A percentile compares a stretch with the other conserved stretches of the same genome.
Evolutionary conservation across 2,797 vertebrate genomes (phyloP).

Genomic region (Enteromius anoplus): DNA sequence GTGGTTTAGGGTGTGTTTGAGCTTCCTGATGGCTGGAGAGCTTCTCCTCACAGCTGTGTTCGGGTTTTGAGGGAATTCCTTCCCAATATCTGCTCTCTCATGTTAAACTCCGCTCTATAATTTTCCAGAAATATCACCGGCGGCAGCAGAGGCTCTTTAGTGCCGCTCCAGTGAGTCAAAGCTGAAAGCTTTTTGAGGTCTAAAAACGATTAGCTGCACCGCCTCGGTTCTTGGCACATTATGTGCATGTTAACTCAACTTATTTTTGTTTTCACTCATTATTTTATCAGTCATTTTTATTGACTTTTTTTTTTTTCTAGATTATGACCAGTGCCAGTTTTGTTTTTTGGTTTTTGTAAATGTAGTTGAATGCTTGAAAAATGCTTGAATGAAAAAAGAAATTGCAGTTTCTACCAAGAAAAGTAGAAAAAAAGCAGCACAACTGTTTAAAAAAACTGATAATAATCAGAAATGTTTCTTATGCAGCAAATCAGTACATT

Average conservation of each 20-base stretch:
- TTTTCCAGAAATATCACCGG: slow-evolving; percentile 4
- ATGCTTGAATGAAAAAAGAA: too few relatives aligned
- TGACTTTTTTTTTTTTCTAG: background rate
- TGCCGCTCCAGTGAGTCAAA: background rate
- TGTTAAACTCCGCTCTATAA: slow-evolving; percentile 11
- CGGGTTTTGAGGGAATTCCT: slow-evolving; percentile 21
- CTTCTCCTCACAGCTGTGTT: slow-evolving; percentile 11
- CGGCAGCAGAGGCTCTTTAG: background rate
- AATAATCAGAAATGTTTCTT: background rate
- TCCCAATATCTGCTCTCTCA: background rate
- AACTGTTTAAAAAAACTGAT: background rate
- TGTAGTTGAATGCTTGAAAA: background rate
- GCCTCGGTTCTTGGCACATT: background rate
- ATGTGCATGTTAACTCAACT: background rate
- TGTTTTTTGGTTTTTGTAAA: background rate
- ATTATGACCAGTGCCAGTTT: background rate
- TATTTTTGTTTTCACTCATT: background rate
- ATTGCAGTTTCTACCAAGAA: too few relatives aligned
- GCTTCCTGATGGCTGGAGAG: slow-evolving; percentile 12
- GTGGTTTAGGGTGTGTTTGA: slow-evolving; percentile 24
- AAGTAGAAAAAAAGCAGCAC: background rate
- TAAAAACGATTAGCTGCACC: background rate
- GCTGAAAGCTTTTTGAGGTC: background rate
- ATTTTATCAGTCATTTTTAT: background rate
- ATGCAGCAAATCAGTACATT: background rate